Base-by-base conservation (phyloP, 2,113 vertebrate species). In the Ptilonorhynchus violaceus region DNA sequence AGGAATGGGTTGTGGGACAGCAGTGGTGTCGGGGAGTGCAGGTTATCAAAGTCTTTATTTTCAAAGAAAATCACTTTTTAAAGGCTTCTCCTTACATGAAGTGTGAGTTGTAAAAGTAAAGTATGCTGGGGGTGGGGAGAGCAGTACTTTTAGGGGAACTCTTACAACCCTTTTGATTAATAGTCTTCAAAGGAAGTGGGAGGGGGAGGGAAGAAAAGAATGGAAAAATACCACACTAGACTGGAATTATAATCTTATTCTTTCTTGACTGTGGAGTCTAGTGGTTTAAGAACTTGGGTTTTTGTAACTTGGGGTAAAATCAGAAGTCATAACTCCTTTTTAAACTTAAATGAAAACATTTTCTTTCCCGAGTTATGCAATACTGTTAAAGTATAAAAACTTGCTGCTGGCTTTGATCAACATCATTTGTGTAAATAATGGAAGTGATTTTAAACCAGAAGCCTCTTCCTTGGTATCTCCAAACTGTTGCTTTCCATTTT, bases 261-360 rank as follows among this genome's bases (percentile, higher is more conserved):
- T 58, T 75, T 63, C 88, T 81, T 46, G 27, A 93, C 35, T 88
- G 82, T 76, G 62, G 96, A 85, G 52, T 87, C n/a, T 53, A 37
- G 60, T 66, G 68, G 68, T 56, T 82, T 60, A 62, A 86, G 82
- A 69, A 31, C 53, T 85, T 83, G 62, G 0, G 2, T 24, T 81
- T 87, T 76, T 76, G 11, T 79, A 88, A 31, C 72, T 84, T 81
- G 44, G 68, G 72, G 28, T 82, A 39, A 85, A 93, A 85, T 11
- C 55, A 76, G 37, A 62, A 81, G 85, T 85, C 0, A 1, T 79
- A 87, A 80, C 52, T 91, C 33, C 24, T 52, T 63, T 80, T 83
- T 44, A 68, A 68, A 80, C n/a, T 69, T 92, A 94, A 95, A 56
- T 68, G 70, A 83, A 95, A 94, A 74, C 86, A 88, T 59, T 94